phyloP scores from a whole-genome alignment of 2,888 invertebrate genomes.

The Eupeodes luniger region DNA sequence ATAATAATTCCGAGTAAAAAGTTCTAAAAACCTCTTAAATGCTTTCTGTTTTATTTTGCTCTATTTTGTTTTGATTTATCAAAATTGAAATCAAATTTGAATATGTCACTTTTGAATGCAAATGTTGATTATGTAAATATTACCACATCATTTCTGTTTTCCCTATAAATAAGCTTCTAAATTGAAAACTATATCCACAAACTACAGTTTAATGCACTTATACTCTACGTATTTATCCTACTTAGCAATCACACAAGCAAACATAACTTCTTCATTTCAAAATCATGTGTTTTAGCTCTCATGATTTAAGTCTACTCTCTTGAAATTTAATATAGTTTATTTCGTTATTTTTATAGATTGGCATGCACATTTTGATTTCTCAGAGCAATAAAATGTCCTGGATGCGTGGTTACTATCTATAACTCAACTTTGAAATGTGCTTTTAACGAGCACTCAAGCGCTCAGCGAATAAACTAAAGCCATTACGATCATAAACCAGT shows the following conservation, averaged over 20 bases:
- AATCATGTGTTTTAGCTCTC: slow-evolving; percentile 13
- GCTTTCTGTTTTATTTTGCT: too few relatives aligned
- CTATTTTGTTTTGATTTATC: too few relatives aligned
- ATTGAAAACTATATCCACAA: not conserved
- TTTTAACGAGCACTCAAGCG: slow-evolving; percentile 64
- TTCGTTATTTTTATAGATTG: slow-evolving; percentile 27
- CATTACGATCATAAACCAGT: slow-evolving; percentile 60
- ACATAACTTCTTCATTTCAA: not conserved
- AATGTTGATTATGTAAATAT: not conserved
- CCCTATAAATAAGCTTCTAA: not conserved
- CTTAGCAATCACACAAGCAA: not conserved
- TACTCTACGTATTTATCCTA: not conserved
- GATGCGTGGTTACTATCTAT: slow-evolving; percentile 29
- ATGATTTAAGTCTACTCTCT: not conserved
- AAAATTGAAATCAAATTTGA: too few relatives aligned
- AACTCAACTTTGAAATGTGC: slow-evolving; percentile 39
- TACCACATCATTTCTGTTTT: not conserved
- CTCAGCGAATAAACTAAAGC: slow-evolving; percentile 45
- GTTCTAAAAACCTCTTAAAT: too few relatives aligned
- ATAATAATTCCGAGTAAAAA: too few relatives aligned
- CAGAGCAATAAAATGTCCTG: slow-evolving; percentile 25
- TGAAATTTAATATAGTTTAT: not conserved
- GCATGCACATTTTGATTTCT: slow-evolving; percentile 54
- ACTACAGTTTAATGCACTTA: too few relatives aligned
- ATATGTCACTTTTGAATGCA: too few relatives aligned